Conservation (phyloP, 2,797 vertebrate genomes). For the Lepilemur ruficaudatus region DNA sequence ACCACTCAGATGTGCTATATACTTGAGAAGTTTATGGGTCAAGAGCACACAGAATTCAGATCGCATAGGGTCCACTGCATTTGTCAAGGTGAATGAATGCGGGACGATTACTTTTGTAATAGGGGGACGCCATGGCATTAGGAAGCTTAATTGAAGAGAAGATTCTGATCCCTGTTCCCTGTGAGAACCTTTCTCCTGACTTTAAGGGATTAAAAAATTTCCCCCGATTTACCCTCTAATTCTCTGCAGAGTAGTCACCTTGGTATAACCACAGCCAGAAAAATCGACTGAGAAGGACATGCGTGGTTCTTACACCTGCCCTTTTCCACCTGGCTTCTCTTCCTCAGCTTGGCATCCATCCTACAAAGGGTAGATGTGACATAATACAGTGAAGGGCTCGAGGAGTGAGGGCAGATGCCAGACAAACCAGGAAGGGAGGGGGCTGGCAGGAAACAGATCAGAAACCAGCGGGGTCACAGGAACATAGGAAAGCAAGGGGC, state of each 20-base stretch:
- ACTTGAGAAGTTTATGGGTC: background rate
- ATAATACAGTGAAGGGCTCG: accelerated
- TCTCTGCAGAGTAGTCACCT: background rate
- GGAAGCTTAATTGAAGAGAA: background rate
- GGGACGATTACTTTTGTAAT: background rate
- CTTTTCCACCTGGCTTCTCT: background rate
- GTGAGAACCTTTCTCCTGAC: background rate
- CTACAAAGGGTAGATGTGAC: background rate
- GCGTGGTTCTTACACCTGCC: background rate
- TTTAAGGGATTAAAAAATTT: background rate
- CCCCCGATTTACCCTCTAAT: background rate
- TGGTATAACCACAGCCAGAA: background rate
- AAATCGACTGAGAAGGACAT: background rate
- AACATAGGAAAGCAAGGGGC: background rate
- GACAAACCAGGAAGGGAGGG: background rate
- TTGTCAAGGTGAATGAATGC: background rate
- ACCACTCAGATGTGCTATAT: background rate
- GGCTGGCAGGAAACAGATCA: background rate
- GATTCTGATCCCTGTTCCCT: background rate
- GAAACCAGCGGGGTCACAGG: background rate
- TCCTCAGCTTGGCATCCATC: background rate
- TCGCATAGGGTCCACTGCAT: background rate
- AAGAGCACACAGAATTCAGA: background rate
- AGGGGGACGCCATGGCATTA: background rate
- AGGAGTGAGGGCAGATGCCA: background rate